Evolutionary conservation across 2,888 invertebrate species (phyloP).

Genomic region (Campopleginae sp.): DNA sequence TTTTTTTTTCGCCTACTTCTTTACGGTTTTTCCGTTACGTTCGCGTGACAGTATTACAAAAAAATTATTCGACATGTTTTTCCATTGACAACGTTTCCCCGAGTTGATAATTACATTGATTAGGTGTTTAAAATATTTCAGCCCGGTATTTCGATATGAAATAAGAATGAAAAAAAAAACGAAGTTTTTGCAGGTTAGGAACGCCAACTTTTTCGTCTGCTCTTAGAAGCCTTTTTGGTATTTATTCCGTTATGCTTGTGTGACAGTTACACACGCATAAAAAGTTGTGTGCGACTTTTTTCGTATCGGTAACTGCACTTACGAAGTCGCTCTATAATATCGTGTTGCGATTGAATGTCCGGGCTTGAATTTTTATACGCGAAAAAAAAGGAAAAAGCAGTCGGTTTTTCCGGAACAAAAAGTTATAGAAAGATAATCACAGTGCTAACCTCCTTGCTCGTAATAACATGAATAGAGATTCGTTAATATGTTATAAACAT

Average conservation of each 20-base stretch:
- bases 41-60: constrained; percentile 1
- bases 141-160: too few relatives aligned
- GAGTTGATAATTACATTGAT: background rate
- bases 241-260: background rate
- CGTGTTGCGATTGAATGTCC: background rate
- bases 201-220: background rate
- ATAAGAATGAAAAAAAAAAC: too few relatives aligned
- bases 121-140: too few relatives aligned
- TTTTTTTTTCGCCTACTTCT: background rate
- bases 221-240: background rate
- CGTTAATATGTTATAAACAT: constrained; percentile 96
- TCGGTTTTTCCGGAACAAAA: background rate
- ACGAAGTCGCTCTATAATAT: background rate
- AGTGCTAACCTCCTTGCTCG: background rate
- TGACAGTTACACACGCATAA: background rate
- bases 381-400: background rate
- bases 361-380: background rate
- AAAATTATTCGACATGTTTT: background rate
- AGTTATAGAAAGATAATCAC: background rate
- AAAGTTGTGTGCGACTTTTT: background rate
- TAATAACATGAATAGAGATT: constrained; percentile 83
- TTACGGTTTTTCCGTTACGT: constrained; percentile 1
- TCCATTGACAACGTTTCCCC: background rate
- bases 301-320: background rate
- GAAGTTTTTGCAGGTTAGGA: background rate